phyloP scores from a whole-genome alignment of 1,140 invertebrate species.

The Scylla paramamosain region DNA sequence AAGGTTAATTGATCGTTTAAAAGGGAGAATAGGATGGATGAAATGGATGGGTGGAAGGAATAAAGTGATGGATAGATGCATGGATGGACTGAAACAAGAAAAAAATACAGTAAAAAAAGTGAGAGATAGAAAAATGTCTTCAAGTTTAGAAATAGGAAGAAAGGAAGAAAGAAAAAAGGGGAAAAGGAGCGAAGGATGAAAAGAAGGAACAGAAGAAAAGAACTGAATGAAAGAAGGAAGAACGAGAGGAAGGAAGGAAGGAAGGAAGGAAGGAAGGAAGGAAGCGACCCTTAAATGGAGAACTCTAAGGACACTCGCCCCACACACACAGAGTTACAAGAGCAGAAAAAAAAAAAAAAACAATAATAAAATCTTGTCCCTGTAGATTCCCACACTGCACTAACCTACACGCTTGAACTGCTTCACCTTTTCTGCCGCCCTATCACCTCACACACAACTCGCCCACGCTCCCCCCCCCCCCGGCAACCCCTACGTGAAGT shows the following conservation, averaged over 20 bases:
- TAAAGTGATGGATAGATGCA: not conserved
- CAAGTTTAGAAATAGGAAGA: not conserved
- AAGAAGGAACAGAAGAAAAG: not conserved
- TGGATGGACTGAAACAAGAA: not conserved
- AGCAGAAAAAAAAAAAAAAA: conserved; percentile 22
- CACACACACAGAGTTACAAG: not conserved
- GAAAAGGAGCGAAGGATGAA: not conserved
- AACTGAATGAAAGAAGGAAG: not conserved
- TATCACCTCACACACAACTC: not conserved
- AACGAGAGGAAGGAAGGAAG: conserved; percentile 12
- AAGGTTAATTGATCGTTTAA: not conserved
- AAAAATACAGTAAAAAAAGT: not conserved
- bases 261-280: conserved; percentile 14
- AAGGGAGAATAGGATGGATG: too few relatives aligned
- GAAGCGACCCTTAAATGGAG: not conserved
- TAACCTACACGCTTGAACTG: not conserved
- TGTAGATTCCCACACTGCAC: not conserved
- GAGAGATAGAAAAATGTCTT: not conserved
- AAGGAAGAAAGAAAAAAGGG: not conserved
- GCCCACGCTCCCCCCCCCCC: not conserved
- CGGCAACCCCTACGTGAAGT: not conserved
- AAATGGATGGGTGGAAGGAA: not conserved
- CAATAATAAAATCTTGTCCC: not conserved
- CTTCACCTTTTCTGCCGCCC: not conserved
- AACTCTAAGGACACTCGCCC: not conserved